phyloP scores from a whole-genome alignment of 1,140 invertebrate species.

The Musca vetustissima region DNA sequence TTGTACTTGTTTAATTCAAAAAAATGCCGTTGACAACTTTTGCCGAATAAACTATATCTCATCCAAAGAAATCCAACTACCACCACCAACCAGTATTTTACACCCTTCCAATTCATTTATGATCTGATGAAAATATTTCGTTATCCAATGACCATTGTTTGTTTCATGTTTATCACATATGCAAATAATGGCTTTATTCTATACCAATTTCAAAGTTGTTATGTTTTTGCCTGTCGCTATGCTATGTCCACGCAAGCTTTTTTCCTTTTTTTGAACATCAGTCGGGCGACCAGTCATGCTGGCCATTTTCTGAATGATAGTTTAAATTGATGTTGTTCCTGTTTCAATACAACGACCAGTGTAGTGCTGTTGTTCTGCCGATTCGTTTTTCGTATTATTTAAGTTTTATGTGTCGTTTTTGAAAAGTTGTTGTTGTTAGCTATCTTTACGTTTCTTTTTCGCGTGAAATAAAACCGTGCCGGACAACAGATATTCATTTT shows the following conservation, averaged over 20 bases:
- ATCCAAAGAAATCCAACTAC: no score
- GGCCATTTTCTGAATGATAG: not conserved
- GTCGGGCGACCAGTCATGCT: not conserved
- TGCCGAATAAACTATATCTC: no score
- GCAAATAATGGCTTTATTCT: conserved; percentile 53
- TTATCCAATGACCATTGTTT: not conserved
- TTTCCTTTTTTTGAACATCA: no score
- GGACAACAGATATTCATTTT: conserved; percentile 9
- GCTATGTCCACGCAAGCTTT: no score
- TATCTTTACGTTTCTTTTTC: not conserved
- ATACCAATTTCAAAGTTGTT: conserved; percentile 27
- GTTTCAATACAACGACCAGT: not conserved
- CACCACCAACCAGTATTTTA: no score
- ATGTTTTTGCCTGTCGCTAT: not conserved
- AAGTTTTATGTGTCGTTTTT: not conserved
- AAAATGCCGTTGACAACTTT: no score
- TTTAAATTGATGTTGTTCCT: not conserved
- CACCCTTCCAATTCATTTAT: not conserved
- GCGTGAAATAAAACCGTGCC: no score
- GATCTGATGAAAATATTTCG: not conserved
- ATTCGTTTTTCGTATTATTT: conserved; percentile 8
- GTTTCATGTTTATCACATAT: conserved; percentile 44
- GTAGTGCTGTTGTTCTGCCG: not conserved
- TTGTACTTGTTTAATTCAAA: no score
- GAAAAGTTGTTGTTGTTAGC: not conserved